phyloP scores from a whole-genome alignment of 2,888 invertebrate species.

The Zygaena filipendulae region DNA sequence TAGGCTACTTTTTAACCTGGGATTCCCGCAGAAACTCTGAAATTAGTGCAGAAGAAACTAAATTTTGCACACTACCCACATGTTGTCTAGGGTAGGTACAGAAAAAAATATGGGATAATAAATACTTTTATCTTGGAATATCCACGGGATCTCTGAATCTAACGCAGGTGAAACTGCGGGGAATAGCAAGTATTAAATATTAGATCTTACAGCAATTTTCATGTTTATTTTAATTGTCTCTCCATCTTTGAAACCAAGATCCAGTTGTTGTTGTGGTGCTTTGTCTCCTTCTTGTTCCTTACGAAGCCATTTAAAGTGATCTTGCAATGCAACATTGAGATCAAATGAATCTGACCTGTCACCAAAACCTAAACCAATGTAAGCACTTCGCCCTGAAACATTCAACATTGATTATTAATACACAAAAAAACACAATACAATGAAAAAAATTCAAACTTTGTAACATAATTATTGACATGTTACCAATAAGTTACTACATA shows the following conservation, averaged over 20 bases:
- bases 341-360: conserved; percentile 99
- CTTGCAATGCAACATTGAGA: conserved; percentile 97
- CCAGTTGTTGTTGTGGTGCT: conserved; percentile 82
- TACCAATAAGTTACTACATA: too few relatives aligned
- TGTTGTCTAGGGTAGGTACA: too few relatives aligned
- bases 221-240: conserved; percentile 99
- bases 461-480: too few relatives aligned
- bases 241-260: conserved; percentile 98
- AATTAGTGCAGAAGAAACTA: too few relatives aligned
- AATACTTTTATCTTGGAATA: too few relatives aligned
- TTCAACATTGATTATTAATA: background rate
- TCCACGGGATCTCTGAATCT: too few relatives aligned
- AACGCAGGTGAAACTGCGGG: background rate
- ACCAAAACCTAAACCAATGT: conserved; percentile 96
- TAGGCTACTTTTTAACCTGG: too few relatives aligned
- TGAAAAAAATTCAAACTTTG: too few relatives aligned
- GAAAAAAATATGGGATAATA: too few relatives aligned
- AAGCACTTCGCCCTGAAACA: conserved; percentile 81
- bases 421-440: conserved; percentile 3
- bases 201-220: conserved; percentile 83
- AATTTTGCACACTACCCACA: too few relatives aligned
- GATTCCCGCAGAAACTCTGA: too few relatives aligned
- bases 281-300: conserved; percentile 84
- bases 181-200: too few relatives aligned
- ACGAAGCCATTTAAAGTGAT: conserved; percentile 96